phyloP scores from a whole-genome alignment of 2,797 vertebrate species.

The Ara ararauna region DNA sequence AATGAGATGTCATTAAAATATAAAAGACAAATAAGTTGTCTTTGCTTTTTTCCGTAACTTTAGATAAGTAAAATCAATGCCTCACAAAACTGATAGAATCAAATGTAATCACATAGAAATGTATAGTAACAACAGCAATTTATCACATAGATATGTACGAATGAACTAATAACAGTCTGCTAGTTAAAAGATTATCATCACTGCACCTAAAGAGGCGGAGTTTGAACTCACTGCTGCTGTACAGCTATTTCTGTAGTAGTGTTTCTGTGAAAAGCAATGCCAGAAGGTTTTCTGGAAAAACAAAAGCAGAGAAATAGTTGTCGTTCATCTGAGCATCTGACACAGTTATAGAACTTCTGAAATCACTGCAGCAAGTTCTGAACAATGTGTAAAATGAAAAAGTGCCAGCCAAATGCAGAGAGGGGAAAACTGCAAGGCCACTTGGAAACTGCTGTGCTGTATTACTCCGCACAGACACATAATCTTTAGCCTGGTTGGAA shows the following conservation, averaged over 20 bases:
- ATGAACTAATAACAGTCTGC: background rate
- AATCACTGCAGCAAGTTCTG: slow-evolving; percentile 6
- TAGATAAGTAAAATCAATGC: background rate
- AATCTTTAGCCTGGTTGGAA: slow-evolving; percentile 3
- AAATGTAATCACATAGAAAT: background rate
- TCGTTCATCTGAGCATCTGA: background rate
- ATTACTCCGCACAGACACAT: fast-evolving
- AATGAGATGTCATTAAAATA: background rate
- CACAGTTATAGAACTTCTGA: slow-evolving; percentile 17
- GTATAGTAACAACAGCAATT: background rate
- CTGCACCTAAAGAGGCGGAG: background rate
- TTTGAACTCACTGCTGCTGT: background rate
- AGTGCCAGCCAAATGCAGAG: background rate
- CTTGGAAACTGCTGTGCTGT: slow-evolving; percentile 11
- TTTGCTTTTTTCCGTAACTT: background rate
- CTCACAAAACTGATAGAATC: background rate
- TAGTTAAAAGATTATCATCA: background rate
- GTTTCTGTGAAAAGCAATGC: background rate
- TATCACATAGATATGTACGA: background rate
- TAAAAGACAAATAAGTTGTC: background rate
- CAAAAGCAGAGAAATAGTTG: slow-evolving; percentile 10
- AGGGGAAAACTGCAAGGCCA: background rate
- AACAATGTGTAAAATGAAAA: slow-evolving; percentile 13
- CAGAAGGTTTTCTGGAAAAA: slow-evolving; percentile 23
- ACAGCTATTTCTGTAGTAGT: slow-evolving; percentile 4